These are phyloP conservation scores for Aix galericulata DNA, from an alignment of 2,113 vertebrate species.

Conservation along the genomic window DNA sequence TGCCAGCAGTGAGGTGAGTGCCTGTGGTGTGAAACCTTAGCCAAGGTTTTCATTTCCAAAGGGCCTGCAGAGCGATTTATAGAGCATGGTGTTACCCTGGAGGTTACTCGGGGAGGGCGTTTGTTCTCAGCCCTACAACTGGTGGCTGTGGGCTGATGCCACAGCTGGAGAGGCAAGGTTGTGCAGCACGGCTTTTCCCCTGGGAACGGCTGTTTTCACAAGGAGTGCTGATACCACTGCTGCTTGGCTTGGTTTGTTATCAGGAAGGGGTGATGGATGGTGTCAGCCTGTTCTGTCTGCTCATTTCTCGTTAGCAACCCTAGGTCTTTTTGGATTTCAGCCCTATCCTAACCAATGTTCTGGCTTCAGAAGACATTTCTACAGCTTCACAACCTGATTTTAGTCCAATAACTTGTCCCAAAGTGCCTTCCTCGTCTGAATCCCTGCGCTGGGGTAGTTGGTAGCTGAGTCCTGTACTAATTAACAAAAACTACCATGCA, in stretches of 20 bases:
- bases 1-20: background rate
- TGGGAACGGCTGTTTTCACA: background rate
- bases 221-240: accelerated
- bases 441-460: background rate
- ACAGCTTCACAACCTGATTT: background rate
- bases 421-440: background rate
- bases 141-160: background rate
- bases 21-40: background rate
- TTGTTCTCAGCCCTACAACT: background rate
- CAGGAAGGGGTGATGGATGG: background rate
- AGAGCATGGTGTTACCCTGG: background rate
- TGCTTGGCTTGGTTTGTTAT: background rate
- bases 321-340: background rate
- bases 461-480: background rate
- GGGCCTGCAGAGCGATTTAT: background rate
- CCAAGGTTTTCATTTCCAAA: background rate
- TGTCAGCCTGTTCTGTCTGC: background rate
- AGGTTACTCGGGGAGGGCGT: background rate
- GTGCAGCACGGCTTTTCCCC: too few species aligned
- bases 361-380: background rate
- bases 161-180: too few species aligned
- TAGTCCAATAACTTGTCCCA: background rate
- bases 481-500: background rate
- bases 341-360: background rate
- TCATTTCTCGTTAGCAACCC: background rate